Base-by-base conservation (phyloP, 2,113 vertebrate species). In the Muscicapa adusta region DNA sequence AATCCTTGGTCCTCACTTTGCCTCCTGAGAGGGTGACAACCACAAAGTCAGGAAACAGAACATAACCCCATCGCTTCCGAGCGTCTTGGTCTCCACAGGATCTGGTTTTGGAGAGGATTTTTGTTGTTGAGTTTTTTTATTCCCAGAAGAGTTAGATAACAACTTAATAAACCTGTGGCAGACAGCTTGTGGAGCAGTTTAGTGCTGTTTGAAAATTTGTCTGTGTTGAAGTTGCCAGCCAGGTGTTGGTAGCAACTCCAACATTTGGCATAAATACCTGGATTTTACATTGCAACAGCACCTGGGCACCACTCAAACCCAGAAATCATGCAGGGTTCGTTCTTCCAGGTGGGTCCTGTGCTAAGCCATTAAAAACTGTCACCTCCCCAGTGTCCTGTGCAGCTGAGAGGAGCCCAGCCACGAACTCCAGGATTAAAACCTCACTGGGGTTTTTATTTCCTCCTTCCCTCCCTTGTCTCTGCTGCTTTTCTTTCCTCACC, bases 61-160 rank as follows among this genome's bases (percentile, higher is more conserved):
- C 31, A 12, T 0, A 17, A 5, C 18, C 22, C 22, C 1, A 0
- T 23, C 17, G 6, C 50, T 70, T 47, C 54, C 53, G 45, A 38
- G 24, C 10, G 2, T 2, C 14, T 40, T 4, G 2, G 33, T 67
- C 80, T 65, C 8, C 62, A 8, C 28, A 0, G 2, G 8, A 17
- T 3, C 28, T 45, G 36, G 4, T 9, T 80, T 38, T 14, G 51
- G 36, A 62, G 45, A 74, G 12, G 31, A 1, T 0, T 45, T 25
- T 16, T 50, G 12, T 7, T 48, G 8, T 2, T 45, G 18, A 56
- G 28, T 12, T 33, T 47, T 51, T 10, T 5, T 1, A 14, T 8
- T 2, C 13, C 3, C 5, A 1, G 24, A 28, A 17, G 9, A 3
- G 31, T 31, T 53, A n/a, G 20, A 17, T 43, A 48, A 48, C 8